Conservation (phyloP, 2,113 vertebrate genomes). For the Sceloporus tristichus region DNA sequence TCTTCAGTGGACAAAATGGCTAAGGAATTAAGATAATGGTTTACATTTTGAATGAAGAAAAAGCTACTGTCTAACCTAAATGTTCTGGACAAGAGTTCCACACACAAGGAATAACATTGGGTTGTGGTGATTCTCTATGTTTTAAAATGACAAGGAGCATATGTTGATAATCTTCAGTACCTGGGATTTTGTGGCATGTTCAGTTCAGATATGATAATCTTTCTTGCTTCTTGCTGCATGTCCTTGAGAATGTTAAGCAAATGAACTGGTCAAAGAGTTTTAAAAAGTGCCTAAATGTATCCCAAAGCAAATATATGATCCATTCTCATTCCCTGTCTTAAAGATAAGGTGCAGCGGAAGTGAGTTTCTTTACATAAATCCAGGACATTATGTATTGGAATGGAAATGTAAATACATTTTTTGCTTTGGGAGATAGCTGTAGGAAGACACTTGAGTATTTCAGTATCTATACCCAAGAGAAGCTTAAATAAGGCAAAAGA, state of each 20-base stretch:
- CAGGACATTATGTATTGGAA: constrained; percentile 42
- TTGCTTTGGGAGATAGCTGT: constrained; percentile 31
- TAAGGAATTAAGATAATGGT: not conserved
- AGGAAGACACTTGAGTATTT: constrained; percentile 39
- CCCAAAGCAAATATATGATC: not conserved
- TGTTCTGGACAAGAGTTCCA: not conserved
- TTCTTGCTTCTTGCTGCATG: not conserved
- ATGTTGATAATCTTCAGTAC: not conserved
- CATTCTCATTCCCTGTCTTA: not conserved
- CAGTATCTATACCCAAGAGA: constrained; percentile 5
- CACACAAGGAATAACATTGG: not conserved
- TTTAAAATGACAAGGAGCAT: not conserved
- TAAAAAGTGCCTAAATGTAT: not conserved
- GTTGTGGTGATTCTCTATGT: not conserved
- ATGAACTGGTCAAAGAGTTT: not conserved
- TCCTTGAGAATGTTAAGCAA: not conserved
- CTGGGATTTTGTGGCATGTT: not conserved
- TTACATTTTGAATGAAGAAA: not conserved
- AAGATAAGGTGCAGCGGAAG: constrained; percentile 15
- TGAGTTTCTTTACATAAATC: constrained; percentile 9
- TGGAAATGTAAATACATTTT: constrained; percentile 50
- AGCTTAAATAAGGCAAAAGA: constrained; percentile 30
- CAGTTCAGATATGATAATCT: not conserved
- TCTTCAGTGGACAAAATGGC: not conserved
- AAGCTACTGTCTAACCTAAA: not conserved